Base-by-base conservation (phyloP, 2,888 invertebrate species). In the Homarus gammarus region DNA sequence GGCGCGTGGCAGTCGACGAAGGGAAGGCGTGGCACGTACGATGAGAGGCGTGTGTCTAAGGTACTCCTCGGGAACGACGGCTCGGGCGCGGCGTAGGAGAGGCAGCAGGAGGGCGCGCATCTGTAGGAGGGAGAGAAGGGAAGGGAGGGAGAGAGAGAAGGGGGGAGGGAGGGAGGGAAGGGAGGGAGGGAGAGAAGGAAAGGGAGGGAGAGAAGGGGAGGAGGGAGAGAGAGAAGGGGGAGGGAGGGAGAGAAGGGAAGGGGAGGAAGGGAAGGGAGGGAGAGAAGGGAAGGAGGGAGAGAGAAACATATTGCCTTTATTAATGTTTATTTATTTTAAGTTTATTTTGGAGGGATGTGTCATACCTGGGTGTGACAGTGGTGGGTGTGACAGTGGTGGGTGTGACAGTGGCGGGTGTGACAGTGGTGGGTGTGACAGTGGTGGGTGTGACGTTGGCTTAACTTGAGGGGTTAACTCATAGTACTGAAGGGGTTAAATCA, bases 1-100 rank as follows among this genome's bases (percentile, higher is more conserved):
- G 33, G 36, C 36, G 56, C 89, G 78, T 10, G 89, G 84, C 18
- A 89, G 84, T 22, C 36, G 78, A n/a, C 84, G 79, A 27, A 89
- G 85, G 33, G 89, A 84, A 68, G 84, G 84, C 64, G 89, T 85
- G 40, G 89, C 89, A 22, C 89, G 84, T 10, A 89, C 72, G 31
- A 89, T 78, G 36, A 89, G 79, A 38, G 89, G 85, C 38, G 84
- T 84, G 85, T 84, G 81, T 22, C 70, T 64, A 2, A 56, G 70
- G 73, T 84, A 89, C 36, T 79, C 61, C 8, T 44, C 40, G 31
- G 89, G 89, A 33, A 89, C 89, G 36, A 85, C 33, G n/a, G 44
- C 49, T 0, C 79, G 84, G 64, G 89, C 89, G 1, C 81, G 78
- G 8, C 81, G 78, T 5, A 89, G 75, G 15, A 89, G 89, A 5